A percentile compares a stretch with the other conserved stretches of the same genome.
phyloP scores from a whole-genome alignment of 2,888 invertebrate species.

The Hypolimnas misippus region DNA sequence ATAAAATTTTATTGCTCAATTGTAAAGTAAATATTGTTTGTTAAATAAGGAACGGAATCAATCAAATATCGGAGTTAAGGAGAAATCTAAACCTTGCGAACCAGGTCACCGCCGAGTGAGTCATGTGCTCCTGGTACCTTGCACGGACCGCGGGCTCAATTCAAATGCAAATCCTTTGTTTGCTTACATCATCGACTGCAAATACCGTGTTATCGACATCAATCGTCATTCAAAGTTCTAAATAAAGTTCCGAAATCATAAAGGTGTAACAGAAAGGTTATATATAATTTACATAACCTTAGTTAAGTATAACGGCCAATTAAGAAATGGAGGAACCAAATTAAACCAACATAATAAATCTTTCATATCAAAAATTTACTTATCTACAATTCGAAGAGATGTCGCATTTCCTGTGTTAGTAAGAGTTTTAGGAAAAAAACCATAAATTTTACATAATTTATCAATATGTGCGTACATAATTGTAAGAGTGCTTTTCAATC shows the following conservation, averaged over 20 bases:
- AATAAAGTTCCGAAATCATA: background rate
- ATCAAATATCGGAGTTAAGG: conserved; percentile 5
- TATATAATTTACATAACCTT: background rate
- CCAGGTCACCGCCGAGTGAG: conserved; percentile 64
- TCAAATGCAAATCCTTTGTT: conserved; percentile 19
- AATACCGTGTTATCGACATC: conserved; percentile 5
- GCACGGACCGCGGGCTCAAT: conserved; percentile 12
- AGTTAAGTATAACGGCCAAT: too few relatives aligned
- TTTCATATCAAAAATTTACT: background rate
- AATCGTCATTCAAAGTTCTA: conserved; percentile 6
- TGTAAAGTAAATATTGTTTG: background rate
- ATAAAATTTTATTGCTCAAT: conserved; percentile 2
- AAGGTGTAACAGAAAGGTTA: background rate
- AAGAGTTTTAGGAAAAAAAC: background rate
- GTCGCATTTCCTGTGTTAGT: background rate
- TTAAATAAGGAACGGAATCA: conserved; percentile 1
- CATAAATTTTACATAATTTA: conserved; percentile 23
- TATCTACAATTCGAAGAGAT: background rate
- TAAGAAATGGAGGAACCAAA: background rate
- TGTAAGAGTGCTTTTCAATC: conserved; percentile 14
- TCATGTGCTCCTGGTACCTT: conserved; percentile 42
- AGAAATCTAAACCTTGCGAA: conserved; percentile 58
- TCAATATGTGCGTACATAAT: conserved; percentile 7
- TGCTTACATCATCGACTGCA: conserved; percentile 11
- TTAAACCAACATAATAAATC: background rate